Percentiles rank a stretch among this genome's conserved stretches.
Evolutionary conservation across 2,888 invertebrate species (phyloP).

Genomic region (Lysandra bellargus): DNA sequence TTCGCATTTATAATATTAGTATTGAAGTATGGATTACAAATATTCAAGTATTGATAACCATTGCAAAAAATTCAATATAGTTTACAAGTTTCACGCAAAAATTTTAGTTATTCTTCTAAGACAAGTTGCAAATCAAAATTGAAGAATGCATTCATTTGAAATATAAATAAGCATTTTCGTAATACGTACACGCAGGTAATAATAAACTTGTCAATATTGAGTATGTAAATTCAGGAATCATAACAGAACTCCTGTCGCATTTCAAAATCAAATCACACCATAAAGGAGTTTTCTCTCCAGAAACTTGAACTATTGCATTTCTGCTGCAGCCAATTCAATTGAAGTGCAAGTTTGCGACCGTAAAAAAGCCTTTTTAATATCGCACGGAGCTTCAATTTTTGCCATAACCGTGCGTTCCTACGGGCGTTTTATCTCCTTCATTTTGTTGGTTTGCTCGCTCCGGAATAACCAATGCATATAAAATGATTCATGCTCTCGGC

Average conservation of each 20-base stretch:
- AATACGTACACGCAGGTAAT: too few species aligned
- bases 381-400: constrained; percentile 11
- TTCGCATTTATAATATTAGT: too few species aligned
- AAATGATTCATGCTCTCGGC: constrained; percentile 65
- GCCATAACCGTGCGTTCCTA: not conserved
- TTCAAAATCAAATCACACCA: not conserved
- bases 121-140: too few species aligned
- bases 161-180: too few species aligned
- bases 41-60: too few species aligned
- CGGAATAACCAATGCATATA: constrained; percentile 58
- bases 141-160: too few species aligned
- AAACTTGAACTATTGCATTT: constrained; percentile 1
- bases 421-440: constrained; percentile 31
- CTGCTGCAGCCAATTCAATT: not conserved
- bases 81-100: too few species aligned
- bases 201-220: too few species aligned
- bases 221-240: too few species aligned
- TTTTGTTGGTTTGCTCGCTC: constrained; percentile 35
- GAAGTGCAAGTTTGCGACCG: constrained; percentile 17
- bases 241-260: not conserved
- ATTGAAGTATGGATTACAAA: too few species aligned
- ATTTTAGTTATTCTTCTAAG: too few species aligned
- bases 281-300: not conserved
- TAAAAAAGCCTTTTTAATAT: constrained; percentile 20
- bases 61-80: too few species aligned